Base-by-base conservation (phyloP, 2,113 vertebrate species). In the Pimephales promelas region DNA sequence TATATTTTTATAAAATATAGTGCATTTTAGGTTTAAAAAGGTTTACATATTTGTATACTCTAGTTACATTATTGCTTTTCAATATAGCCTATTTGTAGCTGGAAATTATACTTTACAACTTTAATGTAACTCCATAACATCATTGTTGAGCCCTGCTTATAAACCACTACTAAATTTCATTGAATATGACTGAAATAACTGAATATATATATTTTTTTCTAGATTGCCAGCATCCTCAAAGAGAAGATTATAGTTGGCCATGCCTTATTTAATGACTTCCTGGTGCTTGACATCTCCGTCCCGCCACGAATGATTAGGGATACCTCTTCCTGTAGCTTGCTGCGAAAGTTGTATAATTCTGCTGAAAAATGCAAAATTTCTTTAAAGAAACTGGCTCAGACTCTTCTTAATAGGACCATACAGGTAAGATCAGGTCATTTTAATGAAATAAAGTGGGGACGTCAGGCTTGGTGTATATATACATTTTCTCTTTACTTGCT, bases 241-340 rank as follows among this genome's bases (percentile, higher is more conserved):
- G 95, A 94, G 77, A 99, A 97, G 88, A 91, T 97, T 56, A 94
- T 99, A 10, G 93, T 99, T 68, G 98, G 98, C 0, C 98, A 99
- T 0, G 95, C 97, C 0, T 34, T 99, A 72, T 94, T 94, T 86
- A 94, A 98, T 0, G 98, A 99, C 92, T 98, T 99, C 88, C 92
- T 88, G 79, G 97, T 82, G 14, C 86, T 99, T 87, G 94, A 94
- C 80, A 92, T 97, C 28, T 49, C 89, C 18, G 94, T 96, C 54
- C 97, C 96, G 0, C 83, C 83, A 83, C 93, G 94, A 82, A 95
- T 94, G 92, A 95, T 94, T 31, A 92, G 98, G 24, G 98, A 99
- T 91, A 98, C 97, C 3, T 93, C 94, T 6, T 86, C 66, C 0
- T 94, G 95, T 0, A 90, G 79, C 0, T 52, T 88, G 26, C 92